Conservation (phyloP, 2,888 invertebrate genomes). For the Limenitis camilla region DNA sequence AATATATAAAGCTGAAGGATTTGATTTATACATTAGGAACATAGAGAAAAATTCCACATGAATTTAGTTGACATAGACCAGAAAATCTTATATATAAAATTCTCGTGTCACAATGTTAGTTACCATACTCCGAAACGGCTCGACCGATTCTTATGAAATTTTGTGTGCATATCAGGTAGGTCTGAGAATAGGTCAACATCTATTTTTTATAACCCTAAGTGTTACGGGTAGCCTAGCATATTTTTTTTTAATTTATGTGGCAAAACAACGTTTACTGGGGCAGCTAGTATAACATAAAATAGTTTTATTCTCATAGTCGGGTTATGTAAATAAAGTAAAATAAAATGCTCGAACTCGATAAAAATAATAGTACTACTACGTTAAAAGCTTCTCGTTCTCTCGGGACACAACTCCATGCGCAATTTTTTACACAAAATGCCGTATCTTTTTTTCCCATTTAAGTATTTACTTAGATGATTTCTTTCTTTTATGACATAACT, state of each 20-base stretch:
- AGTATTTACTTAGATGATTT: background rate
- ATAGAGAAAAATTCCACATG: no score
- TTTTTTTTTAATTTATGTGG: no score
- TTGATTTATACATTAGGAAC: no score
- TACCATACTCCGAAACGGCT: no score
- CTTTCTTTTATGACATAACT: background rate
- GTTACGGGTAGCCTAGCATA: no score
- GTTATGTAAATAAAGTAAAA: conserved; percentile 11
- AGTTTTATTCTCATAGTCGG: conserved; percentile 5
- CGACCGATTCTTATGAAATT: no score
- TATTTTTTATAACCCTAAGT: no score
- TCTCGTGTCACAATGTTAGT: no score
- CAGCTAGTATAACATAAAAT: background rate
- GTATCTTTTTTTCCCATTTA: background rate
- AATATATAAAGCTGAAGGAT: no score
- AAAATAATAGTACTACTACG: conserved; percentile 17
- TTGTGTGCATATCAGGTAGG: no score
- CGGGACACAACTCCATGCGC: conserved; percentile 16
- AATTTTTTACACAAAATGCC: conserved; percentile 15
- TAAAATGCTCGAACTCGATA: conserved; percentile 22
- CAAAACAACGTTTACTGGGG: background rate
- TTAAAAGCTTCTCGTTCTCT: conserved; percentile 22
- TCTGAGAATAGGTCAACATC: no score
- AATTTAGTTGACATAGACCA: no score
- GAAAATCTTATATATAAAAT: background rate